Conservation (phyloP, 1,140 invertebrate genomes). For the Rhizoglyphus robini region DNA sequence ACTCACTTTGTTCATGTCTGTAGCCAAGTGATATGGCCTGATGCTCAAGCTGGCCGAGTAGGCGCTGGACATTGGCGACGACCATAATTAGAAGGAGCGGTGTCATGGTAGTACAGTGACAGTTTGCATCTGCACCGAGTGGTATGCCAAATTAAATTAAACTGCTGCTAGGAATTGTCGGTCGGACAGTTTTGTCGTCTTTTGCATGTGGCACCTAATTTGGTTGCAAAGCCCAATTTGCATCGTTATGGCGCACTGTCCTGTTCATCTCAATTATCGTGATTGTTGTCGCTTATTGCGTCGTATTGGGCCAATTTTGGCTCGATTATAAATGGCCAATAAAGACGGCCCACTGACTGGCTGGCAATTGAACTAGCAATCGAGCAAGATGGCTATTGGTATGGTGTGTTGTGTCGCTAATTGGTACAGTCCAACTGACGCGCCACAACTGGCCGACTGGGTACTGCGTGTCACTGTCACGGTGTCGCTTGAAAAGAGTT, state of each 20-base stretch:
- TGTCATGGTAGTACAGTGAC: too few species aligned
- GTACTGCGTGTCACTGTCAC: neutral
- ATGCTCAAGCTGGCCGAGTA: too few species aligned
- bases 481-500: neutral
- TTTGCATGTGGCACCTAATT: neutral
- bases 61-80: too few species aligned
- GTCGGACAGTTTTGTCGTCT: too few species aligned
- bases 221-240: neutral
- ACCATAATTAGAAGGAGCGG: too few species aligned
- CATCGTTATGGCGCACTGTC: neutral
- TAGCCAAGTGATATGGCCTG: too few species aligned
- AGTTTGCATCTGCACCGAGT: too few species aligned
- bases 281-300: neutral
- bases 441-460: too few species aligned
- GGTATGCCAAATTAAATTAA: neutral
- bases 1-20: too few species aligned
- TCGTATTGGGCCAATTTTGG: neutral
- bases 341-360: neutral
- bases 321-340: conserved; percentile 4
- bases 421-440: neutral
- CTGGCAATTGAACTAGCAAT: neutral
- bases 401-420: neutral
- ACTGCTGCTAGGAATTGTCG: neutral
- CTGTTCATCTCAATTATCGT: conserved; percentile 2
- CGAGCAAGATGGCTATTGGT: neutral